These are phyloP conservation scores for Tenthredo livida DNA, from an alignment of 2,888 invertebrate species.

Conservation along the genomic window DNA sequence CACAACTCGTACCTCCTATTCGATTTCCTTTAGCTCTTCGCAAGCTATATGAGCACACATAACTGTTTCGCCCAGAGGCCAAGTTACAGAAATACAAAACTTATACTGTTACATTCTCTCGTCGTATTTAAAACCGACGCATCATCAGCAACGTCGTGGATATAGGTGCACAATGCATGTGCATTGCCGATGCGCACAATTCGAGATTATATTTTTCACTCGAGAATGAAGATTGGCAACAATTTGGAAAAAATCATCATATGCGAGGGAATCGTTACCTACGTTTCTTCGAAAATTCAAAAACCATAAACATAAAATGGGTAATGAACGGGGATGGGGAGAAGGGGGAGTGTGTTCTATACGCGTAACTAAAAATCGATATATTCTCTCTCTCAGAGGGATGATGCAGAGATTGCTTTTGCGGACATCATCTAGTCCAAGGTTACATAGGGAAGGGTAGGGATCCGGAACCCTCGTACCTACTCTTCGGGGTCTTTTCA, in stretches of 20 bases:
- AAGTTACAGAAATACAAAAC: conserved; percentile 3
- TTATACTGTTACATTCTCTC: conserved; percentile 25
- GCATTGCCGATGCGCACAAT: too few species aligned
- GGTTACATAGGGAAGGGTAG: background rate
- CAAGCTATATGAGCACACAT: background rate
- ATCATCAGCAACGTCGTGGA: too few species aligned
- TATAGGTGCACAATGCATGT: too few species aligned
- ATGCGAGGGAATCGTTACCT: too few species aligned
- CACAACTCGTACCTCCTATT: background rate
- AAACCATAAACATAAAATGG: background rate
- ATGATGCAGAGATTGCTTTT: conserved; percentile 16
- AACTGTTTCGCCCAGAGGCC: conserved; percentile 7
- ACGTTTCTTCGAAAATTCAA: too few species aligned
- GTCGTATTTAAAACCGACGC: background rate
- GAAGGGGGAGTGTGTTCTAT: background rate
- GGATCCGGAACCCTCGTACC: too few species aligned
- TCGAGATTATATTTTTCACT: too few species aligned
- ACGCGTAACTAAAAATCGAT: background rate
- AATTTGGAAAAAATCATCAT: too few species aligned
- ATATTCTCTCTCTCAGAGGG: background rate
- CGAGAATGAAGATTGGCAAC: too few species aligned
- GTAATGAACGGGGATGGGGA: background rate
- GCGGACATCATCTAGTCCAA: conserved; percentile 31
- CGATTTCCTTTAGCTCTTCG: background rate
- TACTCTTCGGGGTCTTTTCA: background rate